Conservation (phyloP, 2,797 vertebrate species). For the Peromyscus attwateri region DNA sequence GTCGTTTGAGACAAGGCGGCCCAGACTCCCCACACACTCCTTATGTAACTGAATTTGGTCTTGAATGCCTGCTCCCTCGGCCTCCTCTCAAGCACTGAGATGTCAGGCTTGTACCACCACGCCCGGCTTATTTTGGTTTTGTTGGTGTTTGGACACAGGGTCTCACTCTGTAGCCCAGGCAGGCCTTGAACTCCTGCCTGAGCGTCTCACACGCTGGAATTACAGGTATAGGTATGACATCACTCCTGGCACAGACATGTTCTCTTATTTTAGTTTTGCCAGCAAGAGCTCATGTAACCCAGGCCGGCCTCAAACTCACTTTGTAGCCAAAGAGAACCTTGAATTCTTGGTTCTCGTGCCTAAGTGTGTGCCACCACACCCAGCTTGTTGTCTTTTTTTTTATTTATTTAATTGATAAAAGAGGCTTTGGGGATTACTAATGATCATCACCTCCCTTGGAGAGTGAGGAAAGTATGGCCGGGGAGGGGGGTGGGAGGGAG, state of each 20-base stretch:
- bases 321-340: neutral
- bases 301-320: neutral
- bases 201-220: neutral
- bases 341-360: neutral
- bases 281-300: neutral
- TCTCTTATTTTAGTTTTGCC: neutral
- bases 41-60: neutral
- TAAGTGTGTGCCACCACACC: neutral
- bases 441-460: neutral
- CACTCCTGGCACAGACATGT: neutral
- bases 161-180: neutral
- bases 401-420: neutral
- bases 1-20: neutral
- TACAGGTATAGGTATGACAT: neutral
- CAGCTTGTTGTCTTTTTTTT: neutral
- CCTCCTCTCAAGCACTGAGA: neutral
- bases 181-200: neutral
- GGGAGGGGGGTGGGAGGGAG: neutral
- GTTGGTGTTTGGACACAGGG: neutral
- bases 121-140: neutral
- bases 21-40: no score
- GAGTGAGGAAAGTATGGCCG: neutral
- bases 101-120: neutral
- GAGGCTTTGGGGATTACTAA: slow-evolving; percentile 28
- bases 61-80: neutral